These are phyloP conservation scores for Cantharis rustica DNA, from an alignment of 2,888 invertebrate species.

Conservation along the genomic window DNA sequence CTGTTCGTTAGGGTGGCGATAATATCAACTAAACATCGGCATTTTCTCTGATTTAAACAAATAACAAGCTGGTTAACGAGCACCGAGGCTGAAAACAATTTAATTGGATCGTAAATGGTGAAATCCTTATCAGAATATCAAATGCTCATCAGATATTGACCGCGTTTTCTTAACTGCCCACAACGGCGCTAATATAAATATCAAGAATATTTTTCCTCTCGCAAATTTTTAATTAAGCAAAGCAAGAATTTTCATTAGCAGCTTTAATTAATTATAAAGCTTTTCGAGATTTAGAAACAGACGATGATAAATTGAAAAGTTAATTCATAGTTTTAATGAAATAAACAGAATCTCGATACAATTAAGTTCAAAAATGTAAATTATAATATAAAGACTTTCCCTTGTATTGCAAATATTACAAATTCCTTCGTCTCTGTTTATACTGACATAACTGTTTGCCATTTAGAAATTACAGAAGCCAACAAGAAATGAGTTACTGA, in stretches of 20 bases:
- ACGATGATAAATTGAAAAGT: conserved; percentile 1
- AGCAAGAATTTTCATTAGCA: not conserved
- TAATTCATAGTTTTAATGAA: conserved; percentile 1
- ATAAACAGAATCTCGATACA: not conserved
- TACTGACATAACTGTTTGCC: conserved; percentile 10
- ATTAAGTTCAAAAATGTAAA: not conserved
- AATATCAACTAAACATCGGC: conserved; percentile 24
- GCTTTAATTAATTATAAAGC: conserved; percentile 1
- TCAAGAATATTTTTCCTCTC: not conserved
- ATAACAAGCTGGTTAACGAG: conserved; percentile 27
- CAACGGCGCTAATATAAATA: conserved; percentile 6
- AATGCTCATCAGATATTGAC: conserved; percentile 17
- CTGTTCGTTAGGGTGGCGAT: conserved; percentile 14
- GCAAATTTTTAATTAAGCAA: conserved; percentile 14
- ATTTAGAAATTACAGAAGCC: conserved; percentile 27
- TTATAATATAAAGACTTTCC: not conserved
- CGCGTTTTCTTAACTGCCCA: conserved; percentile 6
- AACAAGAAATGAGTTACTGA: conserved; percentile 31
- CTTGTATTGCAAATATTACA: conserved; percentile 5
- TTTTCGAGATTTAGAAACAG: not conserved
- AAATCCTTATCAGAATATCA: conserved; percentile 21
- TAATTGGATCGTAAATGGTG: conserved; percentile 26
- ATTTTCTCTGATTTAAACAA: conserved; percentile 27
- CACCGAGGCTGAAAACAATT: conserved; percentile 21
- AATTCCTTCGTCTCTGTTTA: conserved; percentile 12